Evolutionary conservation across 2,113 vertebrate genomes (phyloP).

Genomic region (Myotis lucifugus): DNA sequence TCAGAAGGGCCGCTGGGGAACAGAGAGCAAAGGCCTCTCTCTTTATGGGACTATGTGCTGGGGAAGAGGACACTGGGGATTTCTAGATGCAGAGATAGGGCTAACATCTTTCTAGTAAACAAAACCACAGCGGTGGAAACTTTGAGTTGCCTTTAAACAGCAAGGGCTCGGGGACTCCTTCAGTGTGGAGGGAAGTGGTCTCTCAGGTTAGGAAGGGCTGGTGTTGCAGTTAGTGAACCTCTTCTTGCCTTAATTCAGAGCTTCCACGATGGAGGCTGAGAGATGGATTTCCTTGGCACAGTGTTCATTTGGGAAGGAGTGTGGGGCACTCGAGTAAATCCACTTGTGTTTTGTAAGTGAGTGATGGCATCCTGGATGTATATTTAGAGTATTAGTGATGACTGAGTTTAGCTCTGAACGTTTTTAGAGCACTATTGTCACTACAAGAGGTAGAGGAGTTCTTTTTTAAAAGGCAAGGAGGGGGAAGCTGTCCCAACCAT

Average conservation of each 20-base stretch:
- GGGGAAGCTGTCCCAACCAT: not conserved
- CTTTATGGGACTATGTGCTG: not conserved
- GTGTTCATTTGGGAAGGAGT: not conserved
- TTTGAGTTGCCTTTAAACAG: not conserved
- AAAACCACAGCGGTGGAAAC: not conserved
- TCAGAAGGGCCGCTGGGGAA: constrained; percentile 7
- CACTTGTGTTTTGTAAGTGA: not conserved
- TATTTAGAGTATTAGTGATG: not conserved
- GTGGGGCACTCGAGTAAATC: not conserved
- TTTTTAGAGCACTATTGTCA: not conserved
- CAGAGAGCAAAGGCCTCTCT: not conserved
- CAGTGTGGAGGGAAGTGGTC: not conserved
- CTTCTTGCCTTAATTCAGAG: not conserved
- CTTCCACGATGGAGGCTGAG: not conserved
- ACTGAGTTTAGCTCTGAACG: not conserved
- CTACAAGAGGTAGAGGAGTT: not conserved
- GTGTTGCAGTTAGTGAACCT: not conserved
- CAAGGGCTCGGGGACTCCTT: not conserved
- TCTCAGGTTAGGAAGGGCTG: not conserved
- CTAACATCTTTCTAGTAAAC: not conserved
- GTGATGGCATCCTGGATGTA: not conserved
- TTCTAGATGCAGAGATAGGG: not conserved
- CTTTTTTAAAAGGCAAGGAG: not conserved
- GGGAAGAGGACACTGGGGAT: not conserved
- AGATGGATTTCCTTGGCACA: not conserved